A percentile compares a stretch with the other conserved stretches of the same genome.
phyloP scores from a whole-genome alignment of 2,888 invertebrate species.

The Tricholauxania praeusta region DNA sequence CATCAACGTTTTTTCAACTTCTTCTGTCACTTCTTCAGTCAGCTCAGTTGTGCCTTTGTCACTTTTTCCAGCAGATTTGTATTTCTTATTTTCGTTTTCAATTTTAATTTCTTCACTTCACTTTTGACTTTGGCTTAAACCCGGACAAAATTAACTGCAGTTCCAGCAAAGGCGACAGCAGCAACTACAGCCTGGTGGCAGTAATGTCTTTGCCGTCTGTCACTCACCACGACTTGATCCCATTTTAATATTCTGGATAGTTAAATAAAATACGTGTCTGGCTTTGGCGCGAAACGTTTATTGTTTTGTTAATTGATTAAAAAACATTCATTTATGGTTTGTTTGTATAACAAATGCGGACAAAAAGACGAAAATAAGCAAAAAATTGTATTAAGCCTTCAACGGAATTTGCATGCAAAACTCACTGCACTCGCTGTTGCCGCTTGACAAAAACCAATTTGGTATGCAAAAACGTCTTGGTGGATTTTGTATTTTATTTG shows the following conservation, averaged over 20 bases:
- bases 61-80: constrained; percentile 34
- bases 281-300: constrained; percentile 55
- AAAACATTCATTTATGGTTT: constrained; percentile 26
- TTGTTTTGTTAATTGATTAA: constrained; percentile 59
- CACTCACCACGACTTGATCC: constrained; percentile 57
- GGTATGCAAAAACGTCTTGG: constrained; percentile 47
- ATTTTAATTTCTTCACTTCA: constrained; percentile 16
- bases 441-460: constrained; percentile 10
- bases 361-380: background rate
- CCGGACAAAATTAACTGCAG: constrained; percentile 5
- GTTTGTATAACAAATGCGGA: background rate
- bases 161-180: background rate
- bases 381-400: background rate
- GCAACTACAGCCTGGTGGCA: constrained; percentile 34
- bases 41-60: constrained; percentile 40
- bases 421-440: constrained; percentile 16
- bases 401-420: constrained; percentile 24
- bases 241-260: constrained; percentile 69
- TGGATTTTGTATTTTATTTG: constrained; percentile 36
- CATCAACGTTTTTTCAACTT: constrained; percentile 34
- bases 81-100: constrained; percentile 7
- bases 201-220: background rate
- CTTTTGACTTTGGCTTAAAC: constrained; percentile 17
- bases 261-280: constrained; percentile 67
- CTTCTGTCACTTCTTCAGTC: constrained; percentile 40